phyloP scores from a whole-genome alignment of 2,888 invertebrate genomes.

The Acanthopleura granulata region DNA sequence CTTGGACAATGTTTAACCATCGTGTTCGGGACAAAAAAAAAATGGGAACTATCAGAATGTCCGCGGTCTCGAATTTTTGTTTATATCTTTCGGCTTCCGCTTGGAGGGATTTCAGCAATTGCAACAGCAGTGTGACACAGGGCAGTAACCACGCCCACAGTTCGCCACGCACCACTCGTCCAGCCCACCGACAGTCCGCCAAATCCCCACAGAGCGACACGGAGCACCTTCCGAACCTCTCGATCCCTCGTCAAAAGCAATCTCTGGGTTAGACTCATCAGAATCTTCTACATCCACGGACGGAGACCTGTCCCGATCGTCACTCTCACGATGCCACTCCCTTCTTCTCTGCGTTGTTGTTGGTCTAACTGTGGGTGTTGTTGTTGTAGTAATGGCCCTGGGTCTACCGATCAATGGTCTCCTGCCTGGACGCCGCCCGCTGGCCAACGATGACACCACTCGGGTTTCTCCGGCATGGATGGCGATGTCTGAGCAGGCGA shows the following conservation, averaged over 20 bases:
- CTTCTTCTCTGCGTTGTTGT: background rate
- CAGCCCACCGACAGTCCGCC: slow-evolving; percentile 20
- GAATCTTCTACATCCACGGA: background rate
- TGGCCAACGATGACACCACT: background rate
- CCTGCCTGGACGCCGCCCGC: background rate
- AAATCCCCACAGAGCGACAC: background rate
- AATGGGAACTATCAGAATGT: no score
- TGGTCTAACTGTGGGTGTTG: background rate
- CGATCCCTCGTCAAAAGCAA: background rate
- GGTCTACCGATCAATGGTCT: background rate
- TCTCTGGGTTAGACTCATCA: background rate
- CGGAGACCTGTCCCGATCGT: no score
- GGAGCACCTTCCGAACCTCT: background rate
- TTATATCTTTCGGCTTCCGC: no score
- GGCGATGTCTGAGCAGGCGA: slow-evolving; percentile 7
- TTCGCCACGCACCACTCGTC: slow-evolving; percentile 37
- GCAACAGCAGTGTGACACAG: no score
- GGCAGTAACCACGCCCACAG: slow-evolving; percentile 22
- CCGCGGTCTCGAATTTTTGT: no score
- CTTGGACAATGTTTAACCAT: no score
- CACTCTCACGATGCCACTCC: background rate
- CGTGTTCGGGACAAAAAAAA: no score
- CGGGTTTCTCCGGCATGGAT: slow-evolving; percentile 2
- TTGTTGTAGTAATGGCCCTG: background rate
- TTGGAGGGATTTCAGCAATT: no score